Percentiles rank a stretch among this genome's conserved stretches.
phyloP scores from a whole-genome alignment of 2,113 vertebrate species.

The Albula goreensis region DNA sequence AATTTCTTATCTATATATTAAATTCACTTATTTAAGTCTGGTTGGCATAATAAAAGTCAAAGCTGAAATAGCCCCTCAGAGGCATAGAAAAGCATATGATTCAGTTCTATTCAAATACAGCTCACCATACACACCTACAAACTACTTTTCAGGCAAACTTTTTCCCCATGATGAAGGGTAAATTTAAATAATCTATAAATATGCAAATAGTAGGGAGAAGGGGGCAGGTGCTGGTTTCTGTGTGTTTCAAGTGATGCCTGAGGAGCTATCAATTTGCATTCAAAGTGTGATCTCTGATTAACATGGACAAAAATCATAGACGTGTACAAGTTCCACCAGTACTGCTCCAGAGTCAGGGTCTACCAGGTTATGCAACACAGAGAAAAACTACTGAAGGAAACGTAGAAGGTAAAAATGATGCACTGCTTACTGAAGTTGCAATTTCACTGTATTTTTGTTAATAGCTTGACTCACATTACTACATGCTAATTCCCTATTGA shows the following conservation, averaged over 20 bases:
- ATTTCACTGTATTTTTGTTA: too few species aligned
- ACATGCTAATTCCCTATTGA: too few species aligned
- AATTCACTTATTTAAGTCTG: constrained; percentile 1
- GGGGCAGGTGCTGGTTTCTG: not conserved
- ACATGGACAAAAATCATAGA: not conserved
- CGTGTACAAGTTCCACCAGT: too few species aligned
- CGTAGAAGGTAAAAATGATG: too few species aligned
- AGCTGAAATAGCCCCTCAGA: not conserved
- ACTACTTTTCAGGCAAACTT: not conserved
- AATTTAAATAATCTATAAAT: constrained; percentile 15
- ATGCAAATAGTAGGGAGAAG: constrained; percentile 2
- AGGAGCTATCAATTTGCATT: constrained; percentile 4
- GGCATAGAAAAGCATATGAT: not conserved
- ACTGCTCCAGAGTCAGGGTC: too few species aligned
- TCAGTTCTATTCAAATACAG: constrained; percentile 5
- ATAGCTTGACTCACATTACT: too few species aligned
- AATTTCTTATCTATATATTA: constrained; percentile 15
- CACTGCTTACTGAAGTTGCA: too few species aligned
- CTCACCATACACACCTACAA: not conserved
- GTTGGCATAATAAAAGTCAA: constrained; percentile 8
- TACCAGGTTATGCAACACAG: too few species aligned
- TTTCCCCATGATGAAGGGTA: not conserved
- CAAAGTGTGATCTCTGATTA: not conserved
- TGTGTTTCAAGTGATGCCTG: not conserved
- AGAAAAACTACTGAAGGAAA: too few species aligned